A percentile compares a stretch with the other conserved stretches of the same genome.
These are phyloP conservation scores for Sigmodon hispidus DNA, from an alignment of 2,113 vertebrate species.

Conservation along the genomic window DNA sequence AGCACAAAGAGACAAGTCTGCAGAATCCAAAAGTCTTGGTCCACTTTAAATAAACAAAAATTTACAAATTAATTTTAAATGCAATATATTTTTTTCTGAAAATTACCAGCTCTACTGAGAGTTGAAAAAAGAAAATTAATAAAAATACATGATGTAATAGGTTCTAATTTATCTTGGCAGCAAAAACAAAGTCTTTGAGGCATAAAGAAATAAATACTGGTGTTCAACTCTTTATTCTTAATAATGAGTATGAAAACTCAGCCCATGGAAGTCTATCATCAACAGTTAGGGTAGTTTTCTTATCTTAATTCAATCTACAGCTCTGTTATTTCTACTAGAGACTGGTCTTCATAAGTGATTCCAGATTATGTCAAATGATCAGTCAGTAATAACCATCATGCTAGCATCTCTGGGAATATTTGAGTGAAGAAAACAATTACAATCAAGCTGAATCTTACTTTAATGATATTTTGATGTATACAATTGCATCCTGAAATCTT, in stretches of 20 bases:
- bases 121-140: neutral
- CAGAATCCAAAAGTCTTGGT: neutral
- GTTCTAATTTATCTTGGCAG: neutral
- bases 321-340: neutral
- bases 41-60: neutral
- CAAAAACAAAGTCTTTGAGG: neutral
- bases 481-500: neutral
- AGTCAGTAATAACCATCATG: neutral
- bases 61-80: neutral
- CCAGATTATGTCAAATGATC: neutral
- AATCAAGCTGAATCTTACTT: neutral
- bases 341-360: neutral
- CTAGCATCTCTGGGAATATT: neutral
- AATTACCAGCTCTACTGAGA: neutral
- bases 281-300: neutral
- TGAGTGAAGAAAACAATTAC: neutral
- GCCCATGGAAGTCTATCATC: neutral
- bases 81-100: neutral
- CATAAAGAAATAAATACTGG: neutral
- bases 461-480: neutral
- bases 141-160: neutral
- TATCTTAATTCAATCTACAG: neutral
- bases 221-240: neutral
- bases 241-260: neutral
- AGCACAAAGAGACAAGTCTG: neutral